Base-by-base conservation (phyloP, 2,888 invertebrate species). In the Phortica okadai region DNA sequence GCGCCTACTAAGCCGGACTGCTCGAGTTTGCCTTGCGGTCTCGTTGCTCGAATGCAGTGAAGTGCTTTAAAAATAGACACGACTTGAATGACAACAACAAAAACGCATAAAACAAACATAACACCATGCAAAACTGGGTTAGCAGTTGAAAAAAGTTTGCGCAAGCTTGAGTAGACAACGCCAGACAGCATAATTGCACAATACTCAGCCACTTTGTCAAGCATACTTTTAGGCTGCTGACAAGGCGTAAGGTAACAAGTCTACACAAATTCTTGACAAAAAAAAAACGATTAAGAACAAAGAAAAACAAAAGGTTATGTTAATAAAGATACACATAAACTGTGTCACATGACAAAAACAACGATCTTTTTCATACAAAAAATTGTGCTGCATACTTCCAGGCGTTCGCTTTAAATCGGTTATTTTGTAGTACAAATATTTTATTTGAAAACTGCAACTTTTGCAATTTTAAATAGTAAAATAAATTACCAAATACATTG, bases 141-240 rank as follows among this genome's bases (percentile, higher is more conserved):
- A 74, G 56, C 56, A 67, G 67, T 56, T 56, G 67, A 56, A 74
- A 64, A 74, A 56, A 67, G 67, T 72, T 74, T 41, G 45, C 62
- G 33, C 56, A 64, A 67, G 66, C 54, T 66, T 74, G 45, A 59
- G 74, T 45, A 25, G 74, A 64, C 74, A 64, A 50, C 41, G 70
- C 62, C 33, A 44, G 45, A 74, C 74, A 74, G 44, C 50, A 25
- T 74, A 74, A 74, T 50, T 74, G 64, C 45, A 50, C 25, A 14
- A 16, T 16, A 8, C 11, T 74, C 41, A 67, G 44, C 42, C 16
- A 42, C 70, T 72, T 44, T 42, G 70, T 70, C 6, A 42, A 58
- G 73, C 64, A 64, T 50, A 70, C 74, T 74, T 77, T 70, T 74
- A 77, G 72, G 62, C 74, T 54, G 21, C 50, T 33, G 41, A 42